These are phyloP conservation scores for Ligdia adustata DNA, from an alignment of 2,888 invertebrate species.

Conservation along the genomic window DNA sequence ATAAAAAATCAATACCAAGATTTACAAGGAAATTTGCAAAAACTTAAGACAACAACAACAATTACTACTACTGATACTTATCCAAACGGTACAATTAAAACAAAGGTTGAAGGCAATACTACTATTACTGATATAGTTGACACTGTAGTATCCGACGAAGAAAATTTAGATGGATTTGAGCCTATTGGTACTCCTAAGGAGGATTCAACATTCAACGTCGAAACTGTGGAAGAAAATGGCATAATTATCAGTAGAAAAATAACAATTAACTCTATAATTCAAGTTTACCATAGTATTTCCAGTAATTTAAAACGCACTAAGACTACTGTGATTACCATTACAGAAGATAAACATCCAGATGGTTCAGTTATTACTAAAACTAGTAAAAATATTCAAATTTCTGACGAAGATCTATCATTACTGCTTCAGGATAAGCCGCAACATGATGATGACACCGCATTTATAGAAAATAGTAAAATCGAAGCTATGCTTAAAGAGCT, in stretches of 20 bases:
- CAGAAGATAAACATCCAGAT: constrained; percentile 71
- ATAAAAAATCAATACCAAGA: constrained; percentile 40
- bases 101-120: constrained; percentile 44
- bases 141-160: constrained; percentile 37
- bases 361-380: constrained; percentile 65
- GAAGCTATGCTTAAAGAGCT: constrained; percentile 50
- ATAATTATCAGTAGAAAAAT: constrained; percentile 56
- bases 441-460: constrained; percentile 4
- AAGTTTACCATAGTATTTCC: constrained; percentile 50
- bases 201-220: constrained; percentile 47
- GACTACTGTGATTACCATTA: constrained; percentile 59
- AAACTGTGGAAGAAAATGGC: constrained; percentile 54
- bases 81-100: constrained; percentile 44
- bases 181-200: constrained; percentile 50
- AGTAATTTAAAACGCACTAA: constrained; percentile 57
- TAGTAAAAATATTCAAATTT: constrained; percentile 63
- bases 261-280: constrained; percentile 55
- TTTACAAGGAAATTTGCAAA: constrained; percentile 35
- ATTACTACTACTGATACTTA: constrained; percentile 44
- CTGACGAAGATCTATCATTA: constrained; percentile 51
- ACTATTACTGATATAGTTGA: constrained; percentile 35
- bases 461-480: constrained; percentile 35
- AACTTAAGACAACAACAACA: constrained; percentile 41
- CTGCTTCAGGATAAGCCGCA: constrained; percentile 13
- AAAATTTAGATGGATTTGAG: constrained; percentile 50